These are phyloP conservation scores for Temnothorax longispinosus DNA, from an alignment of 1,140 invertebrate species.

Conservation along the genomic window DNA sequence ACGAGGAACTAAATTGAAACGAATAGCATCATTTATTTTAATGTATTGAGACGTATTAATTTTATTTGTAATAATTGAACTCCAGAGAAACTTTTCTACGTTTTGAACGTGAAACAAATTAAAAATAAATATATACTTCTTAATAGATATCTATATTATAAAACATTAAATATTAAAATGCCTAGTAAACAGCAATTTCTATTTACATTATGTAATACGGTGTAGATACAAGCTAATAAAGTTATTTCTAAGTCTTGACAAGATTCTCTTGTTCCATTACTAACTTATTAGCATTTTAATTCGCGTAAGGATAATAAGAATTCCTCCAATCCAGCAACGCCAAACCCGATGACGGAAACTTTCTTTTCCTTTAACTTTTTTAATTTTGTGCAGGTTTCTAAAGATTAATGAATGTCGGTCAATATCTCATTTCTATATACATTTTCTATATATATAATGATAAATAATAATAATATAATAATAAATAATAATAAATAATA, in stretches of 20 bases:
- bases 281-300: conserved; percentile 30
- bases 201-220: not conserved
- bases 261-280: conserved; percentile 5
- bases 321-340: not conserved
- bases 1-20: not conserved
- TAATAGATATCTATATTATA: not conserved
- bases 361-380: not conserved
- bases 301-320: not conserved
- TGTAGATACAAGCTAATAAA: not conserved
- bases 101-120: not conserved
- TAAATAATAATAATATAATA: not conserved
- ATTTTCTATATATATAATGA: not conserved
- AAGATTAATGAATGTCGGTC: not conserved
- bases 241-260: conserved; percentile 6
- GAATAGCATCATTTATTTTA: not conserved
- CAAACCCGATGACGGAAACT: not conserved
- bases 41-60: not conserved
- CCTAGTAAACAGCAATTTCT: not conserved
- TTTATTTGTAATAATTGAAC: not conserved
- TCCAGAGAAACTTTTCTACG: not conserved
- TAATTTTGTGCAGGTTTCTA: not conserved
- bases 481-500: not conserved
- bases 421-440: not conserved
- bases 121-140: not conserved
- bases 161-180: not conserved